A percentile compares a stretch with the other conserved stretches of the same genome.
phyloP scores from a whole-genome alignment of 2,113 vertebrate genomes.

The Sinocyclocheilus maitianheensis region DNA sequence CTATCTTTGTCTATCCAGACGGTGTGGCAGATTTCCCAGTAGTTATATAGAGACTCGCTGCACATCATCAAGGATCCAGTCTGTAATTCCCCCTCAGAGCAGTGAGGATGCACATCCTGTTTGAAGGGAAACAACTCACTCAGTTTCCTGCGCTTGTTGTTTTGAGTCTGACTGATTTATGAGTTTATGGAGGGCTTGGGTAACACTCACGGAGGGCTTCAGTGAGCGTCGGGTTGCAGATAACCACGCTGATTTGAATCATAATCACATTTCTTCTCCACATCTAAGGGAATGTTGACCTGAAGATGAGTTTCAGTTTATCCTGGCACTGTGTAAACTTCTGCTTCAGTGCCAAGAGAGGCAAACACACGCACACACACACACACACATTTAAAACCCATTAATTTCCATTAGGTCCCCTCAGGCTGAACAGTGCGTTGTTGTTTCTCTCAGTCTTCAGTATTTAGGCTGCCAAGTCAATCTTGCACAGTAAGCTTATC shows the following conservation, averaged over 20 bases:
- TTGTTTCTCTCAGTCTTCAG: constrained; percentile 50
- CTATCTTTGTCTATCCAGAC: background rate
- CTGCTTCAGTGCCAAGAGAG: constrained; percentile 29
- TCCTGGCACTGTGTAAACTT: constrained; percentile 33
- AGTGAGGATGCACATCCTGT: constrained; percentile 21
- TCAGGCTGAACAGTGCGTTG: constrained; percentile 44
- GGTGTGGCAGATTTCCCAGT: background rate
- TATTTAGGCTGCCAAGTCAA: constrained; percentile 48
- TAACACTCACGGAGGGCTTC: constrained; percentile 14
- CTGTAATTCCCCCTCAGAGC: constrained; percentile 16
- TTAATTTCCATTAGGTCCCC: constrained; percentile 51
- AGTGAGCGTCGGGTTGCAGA: constrained; percentile 16
- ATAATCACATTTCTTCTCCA: constrained; percentile 28
- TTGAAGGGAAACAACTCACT: constrained; percentile 6
- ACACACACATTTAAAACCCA: constrained; percentile 29
- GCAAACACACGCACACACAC: background rate
- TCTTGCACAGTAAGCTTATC: constrained; percentile 53
- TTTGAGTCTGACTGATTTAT: constrained; percentile 2
- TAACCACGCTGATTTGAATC: constrained; percentile 38
- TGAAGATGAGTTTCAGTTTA: constrained; percentile 31
- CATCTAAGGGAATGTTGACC: constrained; percentile 49
- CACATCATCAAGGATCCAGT: background rate
- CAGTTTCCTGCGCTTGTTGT: constrained; percentile 16
- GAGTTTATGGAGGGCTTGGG: constrained; percentile 23
- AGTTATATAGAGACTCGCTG: background rate